A percentile compares a stretch with the other conserved stretches of the same genome.
These are phyloP conservation scores for Uromys caudimaculatus DNA, from an alignment of 2,797 vertebrate genomes.

Conservation along the genomic window DNA sequence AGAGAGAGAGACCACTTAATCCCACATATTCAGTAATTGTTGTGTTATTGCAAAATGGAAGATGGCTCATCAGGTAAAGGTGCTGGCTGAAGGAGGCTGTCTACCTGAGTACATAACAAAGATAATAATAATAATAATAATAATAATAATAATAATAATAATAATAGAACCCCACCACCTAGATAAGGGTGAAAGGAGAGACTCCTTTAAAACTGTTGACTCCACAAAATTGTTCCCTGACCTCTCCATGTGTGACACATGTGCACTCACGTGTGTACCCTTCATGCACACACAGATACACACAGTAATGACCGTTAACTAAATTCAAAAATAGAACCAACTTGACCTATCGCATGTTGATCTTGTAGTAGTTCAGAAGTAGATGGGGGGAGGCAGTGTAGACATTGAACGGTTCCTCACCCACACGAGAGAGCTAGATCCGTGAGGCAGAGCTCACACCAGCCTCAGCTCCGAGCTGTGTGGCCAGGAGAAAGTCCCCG, in stretches of 20 bases:
- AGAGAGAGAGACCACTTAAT: too few species aligned
- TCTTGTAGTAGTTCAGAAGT: background rate
- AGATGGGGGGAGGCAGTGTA: background rate
- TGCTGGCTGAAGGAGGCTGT: background rate
- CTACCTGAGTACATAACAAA: background rate
- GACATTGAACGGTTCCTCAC: background rate
- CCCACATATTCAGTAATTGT: background rate
- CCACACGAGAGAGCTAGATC: background rate
- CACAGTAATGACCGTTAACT: background rate
- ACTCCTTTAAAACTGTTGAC: background rate
- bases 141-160: background rate
- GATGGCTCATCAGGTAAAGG: background rate
- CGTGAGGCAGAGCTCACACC: background rate
- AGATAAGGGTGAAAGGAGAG: background rate
- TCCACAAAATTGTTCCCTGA: background rate
- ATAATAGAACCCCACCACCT: background rate
- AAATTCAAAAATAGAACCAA: background rate
- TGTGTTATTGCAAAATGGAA: background rate
- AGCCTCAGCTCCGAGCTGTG: background rate
- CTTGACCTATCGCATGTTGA: background rate
- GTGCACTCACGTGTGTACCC: background rate
- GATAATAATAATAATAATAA: background rate
- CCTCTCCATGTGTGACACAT: background rate
- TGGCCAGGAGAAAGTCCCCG: background rate
- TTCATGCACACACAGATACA: background rate